phyloP scores from a whole-genome alignment of 2,888 invertebrate species.

The Scaptomyza reducta region DNA sequence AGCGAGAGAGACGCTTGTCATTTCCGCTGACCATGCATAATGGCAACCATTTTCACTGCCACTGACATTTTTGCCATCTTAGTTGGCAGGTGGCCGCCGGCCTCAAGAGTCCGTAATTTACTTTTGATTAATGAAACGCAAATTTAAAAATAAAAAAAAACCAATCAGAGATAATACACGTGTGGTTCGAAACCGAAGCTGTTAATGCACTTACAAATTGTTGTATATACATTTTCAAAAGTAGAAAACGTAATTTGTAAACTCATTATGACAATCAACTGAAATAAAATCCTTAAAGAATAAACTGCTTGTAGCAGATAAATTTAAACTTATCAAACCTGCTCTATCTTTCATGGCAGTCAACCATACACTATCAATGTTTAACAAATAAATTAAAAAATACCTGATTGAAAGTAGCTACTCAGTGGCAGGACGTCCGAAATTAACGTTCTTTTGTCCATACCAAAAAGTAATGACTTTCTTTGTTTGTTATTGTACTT shows the following conservation, averaged over 20 bases:
- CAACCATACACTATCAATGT: background rate
- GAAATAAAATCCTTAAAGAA: too few species aligned
- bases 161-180: conserved; percentile 18
- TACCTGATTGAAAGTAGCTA: conserved; percentile 27
- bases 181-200: conserved; percentile 8
- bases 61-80: conserved; percentile 68
- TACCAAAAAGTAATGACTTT: conserved; percentile 32
- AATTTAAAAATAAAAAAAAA: conserved; percentile 47
- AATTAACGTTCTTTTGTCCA: conserved; percentile 55
- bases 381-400: conserved; percentile 4
- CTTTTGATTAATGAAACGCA: conserved; percentile 78
- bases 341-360: background rate
- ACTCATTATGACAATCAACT: too few species aligned
- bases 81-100: conserved; percentile 50
- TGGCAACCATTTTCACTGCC: conserved; percentile 65
- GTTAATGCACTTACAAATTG: conserved; percentile 29
- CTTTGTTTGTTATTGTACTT: conserved; percentile 55
- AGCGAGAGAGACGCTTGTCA: conserved; percentile 8
- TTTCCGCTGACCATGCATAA: conserved; percentile 61
- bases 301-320: too few species aligned
- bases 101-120: conserved; percentile 62
- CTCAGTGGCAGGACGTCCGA: conserved; percentile 44
- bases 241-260: too few species aligned
- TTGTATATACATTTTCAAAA: too few species aligned
- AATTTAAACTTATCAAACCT: background rate